Base-by-base conservation (phyloP, 2,797 vertebrate genomes). In the Hipposideros larvatus region DNA sequence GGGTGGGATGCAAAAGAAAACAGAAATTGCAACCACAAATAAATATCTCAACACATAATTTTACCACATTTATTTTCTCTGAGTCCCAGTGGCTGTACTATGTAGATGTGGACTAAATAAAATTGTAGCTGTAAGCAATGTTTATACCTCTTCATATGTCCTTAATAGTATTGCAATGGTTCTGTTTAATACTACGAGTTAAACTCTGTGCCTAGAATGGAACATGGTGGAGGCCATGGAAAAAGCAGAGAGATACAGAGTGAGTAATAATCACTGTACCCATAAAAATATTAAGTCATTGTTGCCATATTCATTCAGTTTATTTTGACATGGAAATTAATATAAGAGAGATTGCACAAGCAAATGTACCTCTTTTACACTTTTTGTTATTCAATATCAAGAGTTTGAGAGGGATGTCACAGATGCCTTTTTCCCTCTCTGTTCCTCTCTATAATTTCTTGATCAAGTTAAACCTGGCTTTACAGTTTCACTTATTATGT, bases 301-400 rank as follows among this genome's bases (percentile, higher is more conserved):
- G 5, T 5, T 87, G 87, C 53, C 26, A 26, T 66, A 65, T 37
- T 18, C 24, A 34, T 70, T 77, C 22, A 43, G 19, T 70, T 75
- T 77, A 84, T 92, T 75, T 77, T 83, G 34, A 65, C 55, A 48
- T 65, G 37, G n/a, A 83, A 94, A 88, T 65, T 11, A 43, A 28
- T 37, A 59, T 41, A 88, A 34, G 1, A 43, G 26, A 82, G 7
- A 65, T 68, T 41, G 16, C 18, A 34, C 16, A 57, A 65, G 48
- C 65, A 14, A 55, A 91, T 71, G 8, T 22, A 63, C 16, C 48
- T 51, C 48, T 51, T 51, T 51, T 51, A 51, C 48, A 51, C 10
- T 48, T 51, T 66, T 57, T 28, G 31, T 84, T 84, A 57, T 28
- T 88, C 41, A 37, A 41, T 31, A 26, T 43, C 41, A 43, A 61